phyloP scores from a whole-genome alignment of 2,113 vertebrate genomes.

The Chionomys nivalis region DNA sequence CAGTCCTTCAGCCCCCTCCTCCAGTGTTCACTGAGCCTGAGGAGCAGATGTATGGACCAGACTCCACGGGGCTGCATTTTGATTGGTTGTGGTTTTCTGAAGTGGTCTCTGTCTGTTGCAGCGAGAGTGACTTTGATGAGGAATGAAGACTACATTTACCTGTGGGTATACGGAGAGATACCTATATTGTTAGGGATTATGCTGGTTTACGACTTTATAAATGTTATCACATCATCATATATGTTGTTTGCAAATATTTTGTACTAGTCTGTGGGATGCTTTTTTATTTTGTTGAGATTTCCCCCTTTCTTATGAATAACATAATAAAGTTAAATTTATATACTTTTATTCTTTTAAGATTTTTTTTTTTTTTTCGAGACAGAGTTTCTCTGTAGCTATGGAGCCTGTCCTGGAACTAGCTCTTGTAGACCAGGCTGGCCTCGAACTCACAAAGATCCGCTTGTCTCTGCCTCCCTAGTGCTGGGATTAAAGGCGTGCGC shows the following conservation, averaged over 20 bases:
- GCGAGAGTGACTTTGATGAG: neutral
- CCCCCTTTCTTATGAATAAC: neutral
- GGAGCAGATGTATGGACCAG: neutral
- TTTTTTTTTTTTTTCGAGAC: too few relatives aligned
- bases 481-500: too few relatives aligned
- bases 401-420: too few relatives aligned
- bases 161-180: neutral
- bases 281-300: neutral
- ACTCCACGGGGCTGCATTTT: neutral
- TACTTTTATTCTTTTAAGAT: neutral
- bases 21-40: neutral
- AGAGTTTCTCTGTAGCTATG: too few relatives aligned
- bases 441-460: too few relatives aligned
- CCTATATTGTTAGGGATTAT: neutral
- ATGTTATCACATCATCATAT: neutral
- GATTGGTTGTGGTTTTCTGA: neutral
- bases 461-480: too few relatives aligned
- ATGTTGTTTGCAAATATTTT: neutral
- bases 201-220: neutral
- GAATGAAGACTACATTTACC: neutral
- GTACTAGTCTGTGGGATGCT: neutral
- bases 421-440: too few relatives aligned
- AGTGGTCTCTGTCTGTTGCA: neutral
- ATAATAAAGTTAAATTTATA: neutral
- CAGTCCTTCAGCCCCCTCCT: neutral